Base-by-base conservation (phyloP, 1,140 invertebrate genomes). In the Atta colombica region DNA sequence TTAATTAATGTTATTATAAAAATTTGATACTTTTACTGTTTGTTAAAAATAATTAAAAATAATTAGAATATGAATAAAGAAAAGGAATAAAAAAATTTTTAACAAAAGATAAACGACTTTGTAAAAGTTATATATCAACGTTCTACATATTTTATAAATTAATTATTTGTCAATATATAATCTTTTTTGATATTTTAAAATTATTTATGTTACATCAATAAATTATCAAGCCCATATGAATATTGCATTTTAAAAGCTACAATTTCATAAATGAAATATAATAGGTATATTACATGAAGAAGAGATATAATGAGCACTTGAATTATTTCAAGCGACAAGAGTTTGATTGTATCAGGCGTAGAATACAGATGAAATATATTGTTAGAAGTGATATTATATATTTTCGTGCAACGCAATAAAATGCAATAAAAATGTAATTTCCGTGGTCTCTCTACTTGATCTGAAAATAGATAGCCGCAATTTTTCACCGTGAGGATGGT, bases 401-500 rank as follows among this genome's bases (percentile, higher is more conserved):
- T 18, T 75, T 51, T 7, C 25, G 80, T 39, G 25, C 12, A 82
- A 51, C 39, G 80, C 69, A 84, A 84, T 84, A 84, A 84, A 84
- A 84, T 75, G 69, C 80, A 74, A 74, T 75, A 84, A 84, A 84
- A 84, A 74, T 84, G 69, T 75, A 84, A 84, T 75, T 84, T 61
- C 69, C 80, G 69, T 31, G 72, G 69, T 18, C 69, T 74, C 51
- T 74, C 28, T 31, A 75, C 80, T 82, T 84, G 80, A 84, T 84
- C 69, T 45, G 55, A 61, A 84, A 84, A 84, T 84, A 84, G 80
- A 84, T 84, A 75, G 55, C 80, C 80, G 55, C 69, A 84, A 86
- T 86, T 89, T 89, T 81, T 89, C 68, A 86, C n/a, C 58, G 75
- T 14, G 60, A 51, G 71, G n/a, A 45, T 39, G 39, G 53, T 49